These are phyloP conservation scores for Drosophila tani DNA, from an alignment of 1,140 invertebrate species.

Conservation along the genomic window DNA sequence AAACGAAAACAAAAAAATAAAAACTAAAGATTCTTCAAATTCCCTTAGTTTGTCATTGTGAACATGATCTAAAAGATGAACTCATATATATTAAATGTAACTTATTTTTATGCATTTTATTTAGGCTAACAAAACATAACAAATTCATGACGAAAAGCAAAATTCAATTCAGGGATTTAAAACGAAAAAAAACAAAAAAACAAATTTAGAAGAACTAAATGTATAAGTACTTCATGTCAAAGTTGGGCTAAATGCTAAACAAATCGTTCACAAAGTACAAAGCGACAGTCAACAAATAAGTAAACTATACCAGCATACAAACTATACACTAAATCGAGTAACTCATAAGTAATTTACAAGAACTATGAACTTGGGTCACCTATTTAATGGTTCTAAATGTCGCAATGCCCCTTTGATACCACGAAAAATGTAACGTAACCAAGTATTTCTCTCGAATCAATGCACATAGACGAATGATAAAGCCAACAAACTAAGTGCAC, in stretches of 20 bases:
- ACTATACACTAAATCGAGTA: constrained; percentile 57
- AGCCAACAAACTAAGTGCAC: constrained; percentile 52
- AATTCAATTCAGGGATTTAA: constrained; percentile 84
- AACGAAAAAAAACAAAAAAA: constrained; percentile 41
- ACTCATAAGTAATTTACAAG: constrained; percentile 54
- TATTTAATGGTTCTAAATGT: constrained; percentile 40
- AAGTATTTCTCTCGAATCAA: constrained; percentile 39
- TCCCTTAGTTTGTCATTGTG: constrained; percentile 73
- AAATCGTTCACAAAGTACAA: constrained; percentile 78
- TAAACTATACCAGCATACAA: constrained; percentile 57
- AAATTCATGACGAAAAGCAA: constrained; percentile 77
- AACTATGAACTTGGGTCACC: constrained; percentile 26
- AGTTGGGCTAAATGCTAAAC: constrained; percentile 60
- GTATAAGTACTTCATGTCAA: constrained; percentile 56
- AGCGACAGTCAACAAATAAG: constrained; percentile 61
- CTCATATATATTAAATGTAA: constrained; percentile 67
- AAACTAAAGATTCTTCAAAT: constrained; percentile 51
- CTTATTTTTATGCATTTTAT: constrained; percentile 83
- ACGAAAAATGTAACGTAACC: constrained; percentile 25
- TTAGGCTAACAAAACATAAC: constrained; percentile 75
- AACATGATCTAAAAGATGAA: constrained; percentile 77
- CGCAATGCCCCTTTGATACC: constrained; percentile 34
- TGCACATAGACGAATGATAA: constrained; percentile 52
- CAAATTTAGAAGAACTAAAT: constrained; percentile 35
- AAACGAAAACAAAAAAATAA: constrained; percentile 33